Percentiles rank a stretch among this genome's conserved stretches.
Conservation (phyloP, 1,140 invertebrate species). For the Chymomyza costata region DNA sequence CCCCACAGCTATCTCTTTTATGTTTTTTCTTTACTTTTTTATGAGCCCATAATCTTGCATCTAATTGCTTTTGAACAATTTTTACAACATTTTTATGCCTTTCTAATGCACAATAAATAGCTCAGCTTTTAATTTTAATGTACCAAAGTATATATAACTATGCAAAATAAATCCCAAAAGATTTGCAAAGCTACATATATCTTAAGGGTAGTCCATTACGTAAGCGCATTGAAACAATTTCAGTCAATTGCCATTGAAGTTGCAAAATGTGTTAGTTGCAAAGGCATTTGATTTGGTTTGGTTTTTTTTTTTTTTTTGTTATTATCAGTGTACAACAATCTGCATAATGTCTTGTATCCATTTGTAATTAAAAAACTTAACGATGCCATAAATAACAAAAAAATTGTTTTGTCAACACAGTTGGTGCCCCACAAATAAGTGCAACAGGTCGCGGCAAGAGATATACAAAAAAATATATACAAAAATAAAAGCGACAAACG, state of each 20-base stretch:
- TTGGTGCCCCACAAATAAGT: constrained; percentile 24
- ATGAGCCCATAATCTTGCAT: constrained; percentile 15
- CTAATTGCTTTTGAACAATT: constrained; percentile 21
- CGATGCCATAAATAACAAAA: constrained; percentile 53
- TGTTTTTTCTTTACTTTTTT: too few relatives aligned
- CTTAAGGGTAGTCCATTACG: too few relatives aligned
- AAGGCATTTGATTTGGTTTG: constrained; percentile 22
- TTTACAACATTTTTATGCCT: too few relatives aligned
- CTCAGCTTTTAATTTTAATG: too few relatives aligned
- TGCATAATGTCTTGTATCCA: constrained; percentile 60
- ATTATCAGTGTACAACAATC: constrained; percentile 37
- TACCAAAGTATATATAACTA: constrained; percentile 28
- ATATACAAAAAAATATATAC: constrained; percentile 18
- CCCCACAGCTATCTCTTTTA: too few relatives aligned
- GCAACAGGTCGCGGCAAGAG: constrained; percentile 22
- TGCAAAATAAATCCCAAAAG: constrained; percentile 24
- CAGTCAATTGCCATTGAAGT: too few relatives aligned
- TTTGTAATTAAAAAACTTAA: constrained; percentile 64
- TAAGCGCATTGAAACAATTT: too few relatives aligned
- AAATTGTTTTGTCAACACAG: too few relatives aligned
- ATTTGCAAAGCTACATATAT: too few relatives aligned
- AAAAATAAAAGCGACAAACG: too few relatives aligned
- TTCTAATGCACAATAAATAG: constrained; percentile 4
- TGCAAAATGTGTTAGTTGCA: constrained; percentile 24
- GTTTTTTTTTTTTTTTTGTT: too few relatives aligned